phyloP scores from a whole-genome alignment of 2,797 vertebrate genomes.

The Alauda arvensis region DNA sequence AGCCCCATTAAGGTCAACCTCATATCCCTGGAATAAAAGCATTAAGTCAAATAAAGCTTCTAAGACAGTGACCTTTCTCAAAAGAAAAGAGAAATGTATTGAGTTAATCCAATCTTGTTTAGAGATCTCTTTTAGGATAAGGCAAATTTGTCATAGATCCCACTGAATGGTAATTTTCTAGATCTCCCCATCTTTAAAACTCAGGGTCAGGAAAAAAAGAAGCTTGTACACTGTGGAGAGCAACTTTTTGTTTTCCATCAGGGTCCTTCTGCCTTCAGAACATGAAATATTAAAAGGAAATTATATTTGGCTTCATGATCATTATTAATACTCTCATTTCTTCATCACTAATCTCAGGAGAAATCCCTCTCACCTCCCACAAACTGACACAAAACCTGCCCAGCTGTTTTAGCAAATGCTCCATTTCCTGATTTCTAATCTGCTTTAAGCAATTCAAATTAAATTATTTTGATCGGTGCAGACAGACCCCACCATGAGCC shows the following conservation, averaged over 20 bases:
- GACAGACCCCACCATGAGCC: not conserved
- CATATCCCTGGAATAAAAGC: not conserved
- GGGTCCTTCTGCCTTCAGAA: not conserved
- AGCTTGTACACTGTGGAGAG: rapidly evolving
- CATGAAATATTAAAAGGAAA: not conserved
- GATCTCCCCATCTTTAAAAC: not conserved
- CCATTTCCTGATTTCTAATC: not conserved
- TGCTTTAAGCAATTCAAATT: not conserved
- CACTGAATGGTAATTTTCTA: not conserved
- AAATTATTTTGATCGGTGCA: not conserved
- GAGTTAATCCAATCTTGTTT: not conserved
- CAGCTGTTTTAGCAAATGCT: not conserved
- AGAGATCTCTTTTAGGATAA: not conserved
- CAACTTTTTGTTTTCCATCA: not conserved
- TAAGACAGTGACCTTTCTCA: not conserved
- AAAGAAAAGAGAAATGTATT: not conserved
- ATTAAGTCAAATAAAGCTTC: not conserved
- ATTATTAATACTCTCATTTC: not conserved
- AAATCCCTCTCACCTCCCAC: not conserved
- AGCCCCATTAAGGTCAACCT: not conserved
- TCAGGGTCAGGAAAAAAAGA: not conserved
- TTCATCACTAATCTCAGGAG: not conserved
- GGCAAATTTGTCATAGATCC: not conserved
- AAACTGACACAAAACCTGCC: not conserved
- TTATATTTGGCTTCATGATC: not conserved